These are phyloP conservation scores for Lasioglossum pauxillum DNA, from an alignment of 2,888 invertebrate species.

Conservation along the genomic window DNA sequence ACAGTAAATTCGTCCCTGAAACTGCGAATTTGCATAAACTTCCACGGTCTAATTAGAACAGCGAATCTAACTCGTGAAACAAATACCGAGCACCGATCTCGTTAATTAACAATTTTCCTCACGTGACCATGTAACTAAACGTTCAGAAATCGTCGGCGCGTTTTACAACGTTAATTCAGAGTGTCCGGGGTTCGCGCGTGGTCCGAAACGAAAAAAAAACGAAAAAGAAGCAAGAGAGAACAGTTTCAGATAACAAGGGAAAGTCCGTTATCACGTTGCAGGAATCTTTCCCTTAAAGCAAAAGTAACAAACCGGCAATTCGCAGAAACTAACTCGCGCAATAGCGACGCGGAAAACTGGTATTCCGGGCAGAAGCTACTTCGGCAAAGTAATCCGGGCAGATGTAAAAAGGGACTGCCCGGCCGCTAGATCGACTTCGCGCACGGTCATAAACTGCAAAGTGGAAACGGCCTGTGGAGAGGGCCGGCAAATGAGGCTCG, in stretches of 20 bases:
- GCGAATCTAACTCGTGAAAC: background rate
- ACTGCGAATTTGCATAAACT: background rate
- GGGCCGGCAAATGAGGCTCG: slow-evolving; percentile 36
- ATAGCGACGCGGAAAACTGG: slow-evolving; percentile 23
- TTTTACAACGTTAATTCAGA: background rate
- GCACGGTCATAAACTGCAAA: slow-evolving; percentile 36
- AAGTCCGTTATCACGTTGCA: background rate
- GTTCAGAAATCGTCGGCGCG: background rate
- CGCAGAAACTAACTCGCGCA: slow-evolving; percentile 26
- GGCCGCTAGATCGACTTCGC: slow-evolving; percentile 30
- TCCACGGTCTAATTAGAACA: background rate
- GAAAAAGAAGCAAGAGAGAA: background rate
- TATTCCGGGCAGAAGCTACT: slow-evolving; percentile 27
- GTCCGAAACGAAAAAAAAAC: background rate
- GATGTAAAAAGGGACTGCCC: slow-evolving; percentile 48
- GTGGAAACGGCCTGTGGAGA: slow-evolving; percentile 41
- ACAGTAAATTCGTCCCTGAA: background rate
- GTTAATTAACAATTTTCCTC: background rate
- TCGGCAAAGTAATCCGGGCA: slow-evolving; percentile 35
- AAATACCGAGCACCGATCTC: background rate
- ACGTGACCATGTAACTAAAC: background rate
- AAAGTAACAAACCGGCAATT: slow-evolving; percentile 35
- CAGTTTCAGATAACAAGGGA: background rate
- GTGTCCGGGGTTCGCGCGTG: background rate
- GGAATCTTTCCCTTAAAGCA: slow-evolving; percentile 30